Evolutionary conservation across 2,888 invertebrate species (phyloP), one percentile per base, ranked within the genome.

Genomic region (Hypomecis atomaria): DNA sequence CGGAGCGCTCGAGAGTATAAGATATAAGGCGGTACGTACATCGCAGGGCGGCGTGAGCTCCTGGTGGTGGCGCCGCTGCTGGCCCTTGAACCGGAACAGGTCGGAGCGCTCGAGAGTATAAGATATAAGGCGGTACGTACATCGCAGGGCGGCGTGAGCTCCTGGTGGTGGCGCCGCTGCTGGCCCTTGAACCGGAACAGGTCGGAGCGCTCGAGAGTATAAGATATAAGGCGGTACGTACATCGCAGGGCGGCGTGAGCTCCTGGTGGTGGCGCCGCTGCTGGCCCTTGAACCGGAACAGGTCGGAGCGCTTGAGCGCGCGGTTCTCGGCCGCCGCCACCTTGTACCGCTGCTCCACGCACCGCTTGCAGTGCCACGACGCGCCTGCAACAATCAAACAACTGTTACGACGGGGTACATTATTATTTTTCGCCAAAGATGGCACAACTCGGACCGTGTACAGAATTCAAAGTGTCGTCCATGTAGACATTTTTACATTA

Each of bases 311-410:
- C 77, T 95, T 94, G 80, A 94, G 88, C 59, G 94, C 94, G 70
- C 95, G 93, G 82, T 94, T 94, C 78, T 94, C 94, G 52, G 95
- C 95, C 65, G 93, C 92, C 34, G 92, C 92, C 75, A 94, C 95
- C 66, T 93, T 88, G 78, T 91, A 92, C 71, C 93, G 82, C 77
- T 93, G 94, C 73, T 95, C 95, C 73, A 94, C 92, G 81, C 96
- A 96, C 78, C 95, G 89, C 79, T 94, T 95, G 82, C 96, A 96
- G 84, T 95, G 94, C 96, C 96, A 96, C 53, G 94, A 94, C 69
- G 94, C 94, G 71, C 93, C 94, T 94, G 77, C 43, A 49, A 67
- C 9, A 52, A 43, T 59, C 49, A 40, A 42, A 54, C 23, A 50
- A 36, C 6, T 37, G 9, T 13, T 7, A 36, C 5, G 9, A 40